phyloP scores from a whole-genome alignment of 23 tunicate genomes.

The Pegea sp. region DNA sequence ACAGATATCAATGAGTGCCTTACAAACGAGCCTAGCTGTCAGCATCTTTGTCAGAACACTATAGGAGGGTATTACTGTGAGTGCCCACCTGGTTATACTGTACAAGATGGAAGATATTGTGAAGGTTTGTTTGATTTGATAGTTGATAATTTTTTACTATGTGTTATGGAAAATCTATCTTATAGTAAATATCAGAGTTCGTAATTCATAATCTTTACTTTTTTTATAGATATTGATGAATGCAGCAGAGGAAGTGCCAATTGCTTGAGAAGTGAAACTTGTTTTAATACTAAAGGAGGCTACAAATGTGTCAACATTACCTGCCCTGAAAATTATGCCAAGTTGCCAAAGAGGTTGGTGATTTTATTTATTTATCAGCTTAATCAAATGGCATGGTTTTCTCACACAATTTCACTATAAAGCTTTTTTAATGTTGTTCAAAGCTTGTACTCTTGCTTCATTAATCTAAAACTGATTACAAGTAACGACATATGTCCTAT shows the following conservation, averaged over 20 bases:
- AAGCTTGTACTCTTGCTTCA: too few species aligned
- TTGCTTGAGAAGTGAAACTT: conserved; percentile 41
- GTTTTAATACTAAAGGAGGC: conserved; percentile 83
- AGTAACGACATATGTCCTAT: too few species aligned
- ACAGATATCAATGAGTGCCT: conserved; percentile 73
- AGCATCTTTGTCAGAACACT: conserved; percentile 34
- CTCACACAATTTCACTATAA: too few species aligned
- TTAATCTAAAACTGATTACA: too few species aligned
- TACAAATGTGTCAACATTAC: conserved; percentile 34
- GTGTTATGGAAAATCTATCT: too few species aligned
- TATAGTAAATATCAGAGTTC: background rate
- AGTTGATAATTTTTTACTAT: too few species aligned
- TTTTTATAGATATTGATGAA: conserved; percentile 58
- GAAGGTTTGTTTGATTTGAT: conserved; percentile 23
- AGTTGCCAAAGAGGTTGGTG: conserved; percentile 40
- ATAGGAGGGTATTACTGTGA: conserved; percentile 52
- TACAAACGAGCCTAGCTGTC: conserved; percentile 18
- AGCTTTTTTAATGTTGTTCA: too few species aligned
- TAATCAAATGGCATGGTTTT: too few species aligned
- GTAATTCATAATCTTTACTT: background rate
- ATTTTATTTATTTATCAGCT: too few species aligned
- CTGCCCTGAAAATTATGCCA: conserved; percentile 52
- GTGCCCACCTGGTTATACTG: conserved; percentile 55
- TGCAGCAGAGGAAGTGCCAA: conserved; percentile 17
- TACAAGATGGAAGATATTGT: conserved; percentile 22